Evolutionary conservation across 2,888 invertebrate genomes (phyloP).

Genomic region (Amphipoea lucens): DNA sequence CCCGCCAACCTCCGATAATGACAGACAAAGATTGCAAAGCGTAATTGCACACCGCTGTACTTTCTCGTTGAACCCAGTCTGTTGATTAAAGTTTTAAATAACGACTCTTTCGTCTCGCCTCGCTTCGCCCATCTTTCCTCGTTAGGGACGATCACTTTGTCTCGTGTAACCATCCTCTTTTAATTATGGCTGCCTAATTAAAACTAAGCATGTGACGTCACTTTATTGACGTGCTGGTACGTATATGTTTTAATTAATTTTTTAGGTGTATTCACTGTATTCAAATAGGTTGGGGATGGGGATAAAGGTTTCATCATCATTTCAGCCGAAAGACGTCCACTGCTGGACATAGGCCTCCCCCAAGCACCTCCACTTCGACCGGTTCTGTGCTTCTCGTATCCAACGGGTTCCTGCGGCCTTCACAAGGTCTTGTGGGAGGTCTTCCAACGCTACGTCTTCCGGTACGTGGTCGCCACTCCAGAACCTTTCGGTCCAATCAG

Average conservation of each 20-base stretch:
- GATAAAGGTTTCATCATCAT: not conserved
- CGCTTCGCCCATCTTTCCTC: slow-evolving; percentile 47
- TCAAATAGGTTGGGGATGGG: not conserved
- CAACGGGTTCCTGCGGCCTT: too few relatives aligned
- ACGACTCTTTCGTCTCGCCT: slow-evolving; percentile 47
- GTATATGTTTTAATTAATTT: slow-evolving; percentile 31
- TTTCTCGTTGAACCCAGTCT: slow-evolving; percentile 36
- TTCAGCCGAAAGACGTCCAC: too few relatives aligned
- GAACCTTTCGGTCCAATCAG: too few relatives aligned
- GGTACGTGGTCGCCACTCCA: too few relatives aligned
- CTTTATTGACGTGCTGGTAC: slow-evolving; percentile 5
- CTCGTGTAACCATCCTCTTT: slow-evolving; percentile 59
- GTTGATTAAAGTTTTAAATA: slow-evolving; percentile 65
- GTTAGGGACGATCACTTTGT: slow-evolving; percentile 56
- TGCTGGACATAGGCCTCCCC: too few relatives aligned
- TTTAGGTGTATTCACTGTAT: slow-evolving; percentile 2
- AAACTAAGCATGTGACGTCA: slow-evolving; percentile 48
- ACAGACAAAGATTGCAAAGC: slow-evolving; percentile 51
- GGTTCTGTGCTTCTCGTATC: too few relatives aligned
- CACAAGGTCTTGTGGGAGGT: too few relatives aligned
- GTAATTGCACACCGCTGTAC: slow-evolving; percentile 53
- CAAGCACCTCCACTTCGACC: too few relatives aligned
- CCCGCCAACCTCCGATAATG: slow-evolving; percentile 36
- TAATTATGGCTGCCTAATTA: slow-evolving; percentile 56
- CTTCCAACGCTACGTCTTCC: too few relatives aligned